Conservation (phyloP, 1,140 invertebrate genomes). For the Chelonus insularis region DNA sequence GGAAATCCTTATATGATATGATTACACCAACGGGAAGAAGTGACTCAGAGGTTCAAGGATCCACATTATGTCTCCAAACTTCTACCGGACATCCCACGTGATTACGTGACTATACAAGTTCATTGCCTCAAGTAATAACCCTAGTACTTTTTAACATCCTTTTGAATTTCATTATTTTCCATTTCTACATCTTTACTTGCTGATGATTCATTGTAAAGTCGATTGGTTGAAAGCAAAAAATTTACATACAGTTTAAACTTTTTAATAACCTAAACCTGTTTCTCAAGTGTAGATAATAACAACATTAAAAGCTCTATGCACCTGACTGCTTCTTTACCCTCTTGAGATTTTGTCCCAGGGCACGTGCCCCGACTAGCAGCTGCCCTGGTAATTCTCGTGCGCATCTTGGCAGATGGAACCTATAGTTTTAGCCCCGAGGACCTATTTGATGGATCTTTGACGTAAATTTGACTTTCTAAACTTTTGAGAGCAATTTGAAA, state of each 20-base stretch:
- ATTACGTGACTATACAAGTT: conserved; percentile 5
- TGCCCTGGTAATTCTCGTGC: conserved; percentile 2
- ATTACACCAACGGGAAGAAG: background rate
- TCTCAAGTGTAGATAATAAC: background rate
- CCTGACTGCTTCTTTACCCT: conserved; percentile 4
- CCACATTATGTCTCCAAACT: background rate
- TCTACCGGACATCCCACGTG: conserved; percentile 6
- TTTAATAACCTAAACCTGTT: no score
- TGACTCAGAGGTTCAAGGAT: conserved; percentile 8
- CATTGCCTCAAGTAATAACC: no score
- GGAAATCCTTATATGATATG: background rate
- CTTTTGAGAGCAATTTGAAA: no score
- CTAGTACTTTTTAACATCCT: no score
- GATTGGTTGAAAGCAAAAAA: no score
- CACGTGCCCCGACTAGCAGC: conserved; percentile 5
- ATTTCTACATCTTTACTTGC: no score
- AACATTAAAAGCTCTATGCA: background rate
- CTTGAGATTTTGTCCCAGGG: conserved; percentile 3
- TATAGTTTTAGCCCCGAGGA: background rate
- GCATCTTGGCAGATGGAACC: conserved; percentile 13
- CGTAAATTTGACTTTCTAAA: no score
- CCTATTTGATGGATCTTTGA: no score
- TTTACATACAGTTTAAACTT: no score
- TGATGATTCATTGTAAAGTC: no score
- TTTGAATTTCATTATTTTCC: no score